Percentiles rank a stretch among this genome's conserved stretches.
phyloP scores from a whole-genome alignment of 2,797 vertebrate genomes.

The Diplodus sargus region DNA sequence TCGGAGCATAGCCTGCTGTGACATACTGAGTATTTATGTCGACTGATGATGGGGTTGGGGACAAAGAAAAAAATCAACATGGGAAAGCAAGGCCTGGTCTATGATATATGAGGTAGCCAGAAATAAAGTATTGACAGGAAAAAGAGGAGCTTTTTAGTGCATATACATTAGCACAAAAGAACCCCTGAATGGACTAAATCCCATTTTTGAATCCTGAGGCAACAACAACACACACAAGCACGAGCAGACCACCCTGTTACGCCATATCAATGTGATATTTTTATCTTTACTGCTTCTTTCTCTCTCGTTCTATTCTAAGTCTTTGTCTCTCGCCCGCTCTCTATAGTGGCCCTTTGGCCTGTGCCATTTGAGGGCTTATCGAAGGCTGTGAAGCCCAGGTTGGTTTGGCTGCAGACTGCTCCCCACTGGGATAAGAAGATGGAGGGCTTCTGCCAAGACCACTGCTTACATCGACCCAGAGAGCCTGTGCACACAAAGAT shows the following conservation, averaged over 20 bases:
- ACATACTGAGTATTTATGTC: slow-evolving; percentile 82
- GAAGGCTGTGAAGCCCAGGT: slow-evolving; percentile 70
- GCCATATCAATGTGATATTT: slow-evolving; percentile 53
- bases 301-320: neutral
- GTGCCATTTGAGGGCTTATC: slow-evolving; percentile 75
- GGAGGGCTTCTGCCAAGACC: slow-evolving; percentile 73
- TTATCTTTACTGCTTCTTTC: slow-evolving; percentile 35
- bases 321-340: slow-evolving; percentile 20
- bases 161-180: slow-evolving; percentile 73
- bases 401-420: slow-evolving; percentile 61
- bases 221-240: slow-evolving; percentile 67
- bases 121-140: slow-evolving; percentile 75
- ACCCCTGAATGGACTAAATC: slow-evolving; percentile 68
- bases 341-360: slow-evolving; percentile 59
- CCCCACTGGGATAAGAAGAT: slow-evolving; percentile 72
- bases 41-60: slow-evolving; percentile 77
- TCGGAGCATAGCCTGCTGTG: slow-evolving; percentile 81
- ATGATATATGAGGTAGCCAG: slow-evolving; percentile 69
- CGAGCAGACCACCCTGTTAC: slow-evolving; percentile 71
- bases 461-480: slow-evolving; percentile 66
- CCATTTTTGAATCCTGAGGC: slow-evolving; percentile 69
- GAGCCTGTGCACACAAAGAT: slow-evolving; percentile 61
- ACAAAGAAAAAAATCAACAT: slow-evolving; percentile 72
- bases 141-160: slow-evolving; percentile 57
- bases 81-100: slow-evolving; percentile 57